A percentile compares a stretch with the other conserved stretches of the same genome.
These are phyloP conservation scores for Hyposoter didymator DNA, from an alignment of 2,888 invertebrate genomes.

Conservation along the genomic window DNA sequence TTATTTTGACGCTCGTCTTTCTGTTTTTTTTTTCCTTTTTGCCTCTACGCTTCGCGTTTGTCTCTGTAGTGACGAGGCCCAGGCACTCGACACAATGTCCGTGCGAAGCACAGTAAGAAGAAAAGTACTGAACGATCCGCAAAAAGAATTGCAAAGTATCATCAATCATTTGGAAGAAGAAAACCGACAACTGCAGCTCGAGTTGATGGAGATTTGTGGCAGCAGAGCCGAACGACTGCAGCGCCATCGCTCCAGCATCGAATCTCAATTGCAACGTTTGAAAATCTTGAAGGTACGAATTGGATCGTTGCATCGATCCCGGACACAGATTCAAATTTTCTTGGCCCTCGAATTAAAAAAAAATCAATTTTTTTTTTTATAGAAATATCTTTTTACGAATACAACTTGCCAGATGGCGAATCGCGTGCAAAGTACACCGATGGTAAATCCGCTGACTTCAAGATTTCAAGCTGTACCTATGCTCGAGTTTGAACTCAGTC, in stretches of 20 bases:
- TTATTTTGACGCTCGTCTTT: not conserved
- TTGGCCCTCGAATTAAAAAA: conserved; percentile 73
- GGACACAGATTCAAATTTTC: not conserved
- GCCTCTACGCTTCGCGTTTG: not conserved
- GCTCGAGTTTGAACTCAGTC: conserved; percentile 82
- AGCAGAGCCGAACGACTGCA: conserved; percentile 85
- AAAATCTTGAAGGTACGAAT: conserved; percentile 87
- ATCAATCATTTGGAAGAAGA: conserved; percentile 90
- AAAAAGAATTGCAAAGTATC: conserved; percentile 88
- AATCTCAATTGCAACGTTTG: conserved; percentile 88
- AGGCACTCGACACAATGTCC: conserved; percentile 77
- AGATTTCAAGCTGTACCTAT: conserved; percentile 77
- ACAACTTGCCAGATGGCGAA: conserved; percentile 74
- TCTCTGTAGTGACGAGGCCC: conserved; percentile 75
- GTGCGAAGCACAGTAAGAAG: conserved; percentile 78
- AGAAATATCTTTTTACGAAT: conserved; percentile 81
- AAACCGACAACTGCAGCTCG: conserved; percentile 85
- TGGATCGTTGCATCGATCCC: conserved; percentile 15
- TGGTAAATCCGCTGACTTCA: conserved; percentile 78
- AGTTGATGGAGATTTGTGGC: conserved; percentile 81
- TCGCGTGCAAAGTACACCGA: conserved; percentile 82
- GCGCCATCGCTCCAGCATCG: conserved; percentile 87
- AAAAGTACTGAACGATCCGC: conserved; percentile 85
- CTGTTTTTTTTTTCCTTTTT: not conserved
- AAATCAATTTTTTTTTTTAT: conserved; percentile 54